phyloP scores from a whole-genome alignment of 2,113 vertebrate genomes.

The Progne subis region DNA sequence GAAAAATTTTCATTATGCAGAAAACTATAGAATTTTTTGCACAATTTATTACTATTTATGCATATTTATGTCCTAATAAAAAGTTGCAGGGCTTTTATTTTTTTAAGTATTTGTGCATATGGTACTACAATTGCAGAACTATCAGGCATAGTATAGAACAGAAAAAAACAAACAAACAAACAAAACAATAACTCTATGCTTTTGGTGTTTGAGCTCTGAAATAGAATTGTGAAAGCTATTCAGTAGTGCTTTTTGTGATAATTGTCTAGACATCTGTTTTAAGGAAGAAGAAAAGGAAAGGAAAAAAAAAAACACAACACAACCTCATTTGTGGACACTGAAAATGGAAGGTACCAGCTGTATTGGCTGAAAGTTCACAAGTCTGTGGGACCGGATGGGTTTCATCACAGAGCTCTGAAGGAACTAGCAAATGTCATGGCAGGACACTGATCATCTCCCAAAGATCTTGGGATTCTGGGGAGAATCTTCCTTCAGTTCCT shows the following conservation, averaged over 20 bases:
- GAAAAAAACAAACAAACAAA: background rate
- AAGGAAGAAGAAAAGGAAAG: background rate
- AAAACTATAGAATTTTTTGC: background rate
- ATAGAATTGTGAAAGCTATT: background rate
- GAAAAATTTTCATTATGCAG: background rate
- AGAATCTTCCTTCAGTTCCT: background rate
- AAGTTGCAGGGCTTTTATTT: background rate
- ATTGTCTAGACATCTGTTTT: background rate
- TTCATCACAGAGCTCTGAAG: background rate
- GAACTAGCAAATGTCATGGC: accelerated
- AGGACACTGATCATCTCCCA: accelerated
- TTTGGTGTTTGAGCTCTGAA: background rate
- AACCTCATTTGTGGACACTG: background rate
- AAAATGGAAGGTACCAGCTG: background rate
- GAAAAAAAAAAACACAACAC: no score
- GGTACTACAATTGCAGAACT: background rate
- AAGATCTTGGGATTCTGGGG: background rate
- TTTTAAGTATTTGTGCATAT: background rate
- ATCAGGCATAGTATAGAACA: background rate
- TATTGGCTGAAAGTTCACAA: background rate
- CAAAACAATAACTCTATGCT: accelerated
- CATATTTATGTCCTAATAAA: background rate
- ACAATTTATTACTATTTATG: background rate
- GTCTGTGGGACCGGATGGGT: accelerated
- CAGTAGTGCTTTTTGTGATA: background rate